Percentiles rank a stretch among this genome's conserved stretches.
Conservation (phyloP, 2,113 vertebrate species). For the Eulemur rufifrons region DNA sequence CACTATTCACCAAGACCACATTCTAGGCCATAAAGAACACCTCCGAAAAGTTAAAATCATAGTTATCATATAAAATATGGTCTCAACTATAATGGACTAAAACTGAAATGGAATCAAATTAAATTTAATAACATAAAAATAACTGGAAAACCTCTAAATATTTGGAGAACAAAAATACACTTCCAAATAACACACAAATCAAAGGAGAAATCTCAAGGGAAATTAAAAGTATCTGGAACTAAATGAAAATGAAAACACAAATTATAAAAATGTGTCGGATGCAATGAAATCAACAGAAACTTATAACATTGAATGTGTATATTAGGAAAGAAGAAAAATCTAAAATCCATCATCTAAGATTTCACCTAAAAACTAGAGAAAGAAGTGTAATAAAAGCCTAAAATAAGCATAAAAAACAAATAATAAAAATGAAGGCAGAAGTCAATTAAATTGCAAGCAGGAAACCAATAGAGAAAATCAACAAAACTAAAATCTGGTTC, state of each 20-base stretch:
- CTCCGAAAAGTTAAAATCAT: not conserved
- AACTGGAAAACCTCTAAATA: not conserved
- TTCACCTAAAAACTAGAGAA: not conserved
- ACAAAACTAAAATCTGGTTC: not conserved
- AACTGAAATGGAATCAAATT: not conserved
- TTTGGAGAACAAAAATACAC: not conserved
- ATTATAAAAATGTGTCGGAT: not conserved
- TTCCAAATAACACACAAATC: not conserved
- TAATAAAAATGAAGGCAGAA: not conserved
- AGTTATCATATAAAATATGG: not conserved
- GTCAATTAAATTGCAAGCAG: not conserved
- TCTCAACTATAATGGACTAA: not conserved
- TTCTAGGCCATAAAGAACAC: not conserved
- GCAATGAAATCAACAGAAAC: not conserved
- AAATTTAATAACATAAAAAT: not conserved
- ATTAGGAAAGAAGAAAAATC: not conserved
- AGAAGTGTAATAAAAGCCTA: not conserved
- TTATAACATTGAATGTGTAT: not conserved
- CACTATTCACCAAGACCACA: not conserved
- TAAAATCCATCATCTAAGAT: not conserved
- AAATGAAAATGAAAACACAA: not conserved
- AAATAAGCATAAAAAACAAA: not conserved
- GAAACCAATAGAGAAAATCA: not conserved
- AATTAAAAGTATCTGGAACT: not conserved
- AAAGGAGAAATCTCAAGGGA: not conserved